Base-by-base conservation (phyloP, 2,888 invertebrate genomes). In the Apamea anceps region DNA sequence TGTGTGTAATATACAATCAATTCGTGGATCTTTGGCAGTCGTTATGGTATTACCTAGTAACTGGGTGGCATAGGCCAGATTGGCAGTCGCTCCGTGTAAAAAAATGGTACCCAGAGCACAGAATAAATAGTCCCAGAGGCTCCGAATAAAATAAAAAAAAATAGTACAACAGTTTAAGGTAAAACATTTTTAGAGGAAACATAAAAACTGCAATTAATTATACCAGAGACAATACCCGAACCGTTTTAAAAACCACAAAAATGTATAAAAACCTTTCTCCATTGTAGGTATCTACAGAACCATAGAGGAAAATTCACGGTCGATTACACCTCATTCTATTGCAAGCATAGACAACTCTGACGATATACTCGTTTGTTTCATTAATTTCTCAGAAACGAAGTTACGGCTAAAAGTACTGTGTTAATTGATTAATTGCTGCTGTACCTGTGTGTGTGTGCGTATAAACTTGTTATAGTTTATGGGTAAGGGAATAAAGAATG, bases 401-500 rank as follows among this genome's bases (percentile, higher is more conserved):
- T 78, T 71, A 68, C 80, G 15, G 68, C 48, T 68, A 79, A 84
- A 90, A 86, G 37, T 74, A 72, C 78, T 75, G 88, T 84, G 81
- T 84, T 88, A 86, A 90, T 88, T 87, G 90, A 90, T 85, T 90
- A 86, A 87, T 90, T 85, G 75, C 72, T 72, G 72, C 37, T 79
- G 72, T 84, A 32, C 13, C 0, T 75, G 1, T 18, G 42, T 28
- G 8, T 21, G n/a, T 1, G 25, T 57, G n/a, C 8, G 57, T 37
- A 75, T 73, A 73, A 75, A 84, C 75, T 62, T 75, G 72, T 68
- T 66, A 51, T 21, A 42, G 32, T 74, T 63, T 42, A 57, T 37
- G 8, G n/a, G 6, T 28, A 28, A 25, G 6, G 12, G 32, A 45
- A 51, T 76, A 57, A n/a, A 65, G 54, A 68, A 73, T 28, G 32